phyloP scores from a whole-genome alignment of 2,113 vertebrate genomes.

The Nettapus auritus region DNA sequence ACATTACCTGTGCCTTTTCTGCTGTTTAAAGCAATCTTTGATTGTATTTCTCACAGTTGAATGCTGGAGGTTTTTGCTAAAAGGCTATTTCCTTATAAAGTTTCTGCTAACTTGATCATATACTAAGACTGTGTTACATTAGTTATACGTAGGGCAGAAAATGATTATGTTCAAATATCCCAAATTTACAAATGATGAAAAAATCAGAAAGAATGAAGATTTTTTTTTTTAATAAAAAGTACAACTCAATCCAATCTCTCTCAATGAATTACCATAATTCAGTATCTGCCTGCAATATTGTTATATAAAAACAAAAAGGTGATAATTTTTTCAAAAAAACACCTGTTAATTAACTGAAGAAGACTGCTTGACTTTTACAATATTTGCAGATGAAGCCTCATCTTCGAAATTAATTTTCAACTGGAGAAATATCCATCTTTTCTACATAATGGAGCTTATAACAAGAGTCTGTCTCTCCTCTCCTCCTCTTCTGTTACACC shows the following conservation, averaged over 20 bases:
- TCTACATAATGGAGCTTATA: background rate
- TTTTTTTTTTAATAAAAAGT: background rate
- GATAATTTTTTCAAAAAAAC: background rate
- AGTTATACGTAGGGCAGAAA: background rate
- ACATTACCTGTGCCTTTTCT: no score
- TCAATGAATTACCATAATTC: background rate
- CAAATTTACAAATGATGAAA: background rate
- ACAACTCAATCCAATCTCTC: background rate
- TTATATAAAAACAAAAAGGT: background rate
- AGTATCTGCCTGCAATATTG: background rate
- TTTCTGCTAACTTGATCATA: no score
- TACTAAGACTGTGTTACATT: no score
- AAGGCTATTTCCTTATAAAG: background rate
- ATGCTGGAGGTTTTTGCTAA: background rate
- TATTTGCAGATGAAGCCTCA: background rate
- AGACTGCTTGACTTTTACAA: background rate
- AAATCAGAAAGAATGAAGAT: background rate
- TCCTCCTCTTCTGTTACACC: background rate
- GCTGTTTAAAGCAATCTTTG: no score
- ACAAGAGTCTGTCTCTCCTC: background rate
- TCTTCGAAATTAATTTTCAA: background rate
- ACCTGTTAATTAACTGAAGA: background rate
- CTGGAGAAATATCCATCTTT: background rate
- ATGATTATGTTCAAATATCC: no score
- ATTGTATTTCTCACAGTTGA: no score